These are phyloP conservation scores for Sinodicranocentrus sp. DNA, from an alignment of 2,888 invertebrate species.

Conservation along the genomic window DNA sequence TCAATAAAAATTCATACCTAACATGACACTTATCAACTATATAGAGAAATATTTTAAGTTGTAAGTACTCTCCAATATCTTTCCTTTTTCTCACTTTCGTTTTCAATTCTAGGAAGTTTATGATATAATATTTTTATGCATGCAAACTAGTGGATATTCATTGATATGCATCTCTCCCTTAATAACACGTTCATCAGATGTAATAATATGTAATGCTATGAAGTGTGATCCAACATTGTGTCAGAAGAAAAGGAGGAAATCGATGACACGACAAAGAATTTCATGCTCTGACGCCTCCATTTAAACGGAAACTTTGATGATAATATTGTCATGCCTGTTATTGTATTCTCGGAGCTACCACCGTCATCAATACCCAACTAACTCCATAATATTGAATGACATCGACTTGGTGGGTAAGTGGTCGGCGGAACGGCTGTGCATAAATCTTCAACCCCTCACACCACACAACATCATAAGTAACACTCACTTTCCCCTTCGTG, in stretches of 20 bases:
- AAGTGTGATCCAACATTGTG: not conserved
- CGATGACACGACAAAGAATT: constrained; percentile 72
- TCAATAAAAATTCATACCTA: no score
- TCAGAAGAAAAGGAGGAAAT: constrained; percentile 41
- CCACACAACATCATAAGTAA: not conserved
- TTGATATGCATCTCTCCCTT: not conserved
- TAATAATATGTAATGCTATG: no score
- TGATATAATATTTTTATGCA: no score
- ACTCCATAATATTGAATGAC: not conserved
- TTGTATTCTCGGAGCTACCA: not conserved
- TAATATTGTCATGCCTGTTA: not conserved
- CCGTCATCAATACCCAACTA: not conserved
- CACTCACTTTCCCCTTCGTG: no score
- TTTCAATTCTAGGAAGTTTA: no score
- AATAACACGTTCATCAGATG: not conserved
- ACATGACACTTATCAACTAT: no score
- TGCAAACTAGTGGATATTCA: no score
- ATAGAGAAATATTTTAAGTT: no score
- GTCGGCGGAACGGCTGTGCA: not conserved
- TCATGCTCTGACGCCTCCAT: constrained; percentile 74
- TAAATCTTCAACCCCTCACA: constrained; percentile 21
- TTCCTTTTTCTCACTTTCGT: no score
- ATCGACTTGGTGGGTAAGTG: not conserved
- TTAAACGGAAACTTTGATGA: constrained; percentile 43
- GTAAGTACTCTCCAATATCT: no score